Evolutionary conservation across 2,113 vertebrate species (phyloP).

Genomic region (Thunnus maccoyii): DNA sequence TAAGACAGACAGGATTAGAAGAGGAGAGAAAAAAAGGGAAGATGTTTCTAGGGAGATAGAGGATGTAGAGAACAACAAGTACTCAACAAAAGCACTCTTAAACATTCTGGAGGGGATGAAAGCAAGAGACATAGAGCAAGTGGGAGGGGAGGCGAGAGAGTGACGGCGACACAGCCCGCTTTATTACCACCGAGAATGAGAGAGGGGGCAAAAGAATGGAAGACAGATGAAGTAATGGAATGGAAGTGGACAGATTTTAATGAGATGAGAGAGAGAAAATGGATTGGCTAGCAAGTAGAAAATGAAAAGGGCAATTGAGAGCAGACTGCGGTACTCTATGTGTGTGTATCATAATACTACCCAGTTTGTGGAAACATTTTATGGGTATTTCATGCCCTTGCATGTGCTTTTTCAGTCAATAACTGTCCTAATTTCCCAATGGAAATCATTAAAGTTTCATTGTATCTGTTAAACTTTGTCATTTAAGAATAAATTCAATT

Average conservation of each 20-base stretch:
- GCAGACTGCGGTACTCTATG: neutral
- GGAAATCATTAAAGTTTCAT: slow-evolving; percentile 1
- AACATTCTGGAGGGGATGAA: slow-evolving; percentile 33
- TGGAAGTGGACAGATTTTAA: slow-evolving; percentile 67
- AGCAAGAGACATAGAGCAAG: neutral
- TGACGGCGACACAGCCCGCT: slow-evolving; percentile 16
- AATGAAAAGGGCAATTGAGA: slow-evolving; percentile 50
- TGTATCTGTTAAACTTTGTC: neutral
- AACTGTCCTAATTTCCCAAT: neutral
- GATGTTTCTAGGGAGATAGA: slow-evolving; percentile 50
- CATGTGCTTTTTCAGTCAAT: neutral
- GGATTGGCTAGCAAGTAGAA: slow-evolving; percentile 47
- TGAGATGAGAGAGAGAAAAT: slow-evolving; percentile 48
- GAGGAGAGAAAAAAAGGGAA: slow-evolving; percentile 37
- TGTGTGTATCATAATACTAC: neutral
- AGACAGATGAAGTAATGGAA: slow-evolving; percentile 47
- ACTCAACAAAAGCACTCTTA: slow-evolving; percentile 40
- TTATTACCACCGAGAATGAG: slow-evolving; percentile 27
- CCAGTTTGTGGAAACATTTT: slow-evolving; percentile 1
- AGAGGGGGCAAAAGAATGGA: neutral
- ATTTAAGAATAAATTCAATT: slow-evolving; percentile 7
- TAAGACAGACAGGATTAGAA: slow-evolving; percentile 49
- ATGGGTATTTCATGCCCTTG: slow-evolving; percentile 8
- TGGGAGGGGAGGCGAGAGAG: neutral
- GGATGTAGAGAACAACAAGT: slow-evolving; percentile 53